A percentile compares a stretch with the other conserved stretches of the same genome.
These are phyloP conservation scores for Scartelaos histophorus DNA, from an alignment of 2,113 vertebrate species.

Conservation along the genomic window DNA sequence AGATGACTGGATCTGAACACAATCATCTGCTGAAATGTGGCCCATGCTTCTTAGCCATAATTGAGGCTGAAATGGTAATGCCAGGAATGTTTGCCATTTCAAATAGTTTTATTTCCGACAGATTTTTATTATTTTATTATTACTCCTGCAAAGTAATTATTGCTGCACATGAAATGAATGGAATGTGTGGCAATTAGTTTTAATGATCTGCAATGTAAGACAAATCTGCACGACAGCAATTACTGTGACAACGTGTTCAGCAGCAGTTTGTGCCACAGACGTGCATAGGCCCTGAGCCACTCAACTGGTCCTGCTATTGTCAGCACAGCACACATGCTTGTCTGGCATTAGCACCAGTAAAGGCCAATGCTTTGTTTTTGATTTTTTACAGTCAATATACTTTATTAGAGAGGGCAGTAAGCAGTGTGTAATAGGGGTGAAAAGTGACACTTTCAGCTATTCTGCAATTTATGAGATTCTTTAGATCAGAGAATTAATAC, in stretches of 20 bases:
- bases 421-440: background rate
- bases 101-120: conserved; percentile 60
- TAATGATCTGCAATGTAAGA: conserved; percentile 79
- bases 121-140: conserved; percentile 74
- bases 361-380: background rate
- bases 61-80: conserved; percentile 69
- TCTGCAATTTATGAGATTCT: background rate
- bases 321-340: conserved; percentile 39
- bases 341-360: conserved; percentile 26
- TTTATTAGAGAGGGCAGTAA: background rate
- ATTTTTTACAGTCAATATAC: background rate
- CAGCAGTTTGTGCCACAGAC: conserved; percentile 35
- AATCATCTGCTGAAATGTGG: conserved; percentile 46
- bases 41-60: conserved; percentile 62
- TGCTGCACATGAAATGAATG: conserved; percentile 71
- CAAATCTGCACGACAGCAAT: conserved; percentile 79
- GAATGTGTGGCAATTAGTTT: conserved; percentile 82
- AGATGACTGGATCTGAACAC: conserved; percentile 62
- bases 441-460: background rate
- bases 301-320: conserved; percentile 43
- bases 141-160: conserved; percentile 71
- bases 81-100: conserved; percentile 74
- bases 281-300: conserved; percentile 33
- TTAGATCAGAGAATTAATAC: background rate
- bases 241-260: conserved; percentile 73